These are phyloP conservation scores for Dryadula phaetusa DNA, from an alignment of 2,888 invertebrate species.

Conservation along the genomic window DNA sequence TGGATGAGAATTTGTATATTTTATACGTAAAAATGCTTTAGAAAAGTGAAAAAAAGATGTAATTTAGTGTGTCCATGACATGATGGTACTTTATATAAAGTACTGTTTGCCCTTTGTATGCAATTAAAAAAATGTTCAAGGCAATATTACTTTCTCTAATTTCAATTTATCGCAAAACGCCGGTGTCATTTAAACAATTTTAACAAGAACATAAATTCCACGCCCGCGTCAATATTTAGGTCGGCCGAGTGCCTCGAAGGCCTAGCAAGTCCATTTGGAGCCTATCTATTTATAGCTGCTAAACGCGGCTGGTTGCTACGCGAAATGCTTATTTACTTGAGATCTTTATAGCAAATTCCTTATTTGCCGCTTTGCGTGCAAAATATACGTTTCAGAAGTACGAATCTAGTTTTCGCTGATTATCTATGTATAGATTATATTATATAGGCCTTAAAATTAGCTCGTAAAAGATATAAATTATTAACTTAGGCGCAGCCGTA, in stretches of 20 bases:
- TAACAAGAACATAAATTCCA: slow-evolving; percentile 45
- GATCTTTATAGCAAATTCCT: slow-evolving; percentile 44
- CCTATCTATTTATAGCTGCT: slow-evolving; percentile 50
- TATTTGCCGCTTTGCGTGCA: slow-evolving; percentile 39
- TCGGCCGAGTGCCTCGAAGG: slow-evolving; percentile 54
- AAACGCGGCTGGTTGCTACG: slow-evolving; percentile 39
- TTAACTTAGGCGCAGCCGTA: not conserved
- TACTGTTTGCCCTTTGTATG: not conserved
- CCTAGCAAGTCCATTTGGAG: slow-evolving; percentile 48
- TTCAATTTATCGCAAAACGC: slow-evolving; percentile 43
- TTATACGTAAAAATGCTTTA: too few relatives aligned
- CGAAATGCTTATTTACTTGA: slow-evolving; percentile 47
- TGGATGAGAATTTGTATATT: not conserved
- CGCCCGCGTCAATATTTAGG: slow-evolving; percentile 51
- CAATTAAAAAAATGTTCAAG: not conserved
- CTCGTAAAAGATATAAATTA: slow-evolving; percentile 1
- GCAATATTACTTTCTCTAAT: slow-evolving; percentile 36
- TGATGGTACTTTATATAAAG: not conserved
- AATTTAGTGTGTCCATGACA: not conserved
- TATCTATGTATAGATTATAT: slow-evolving; percentile 21
- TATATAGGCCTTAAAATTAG: slow-evolving; percentile 6
- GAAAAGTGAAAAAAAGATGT: too few relatives aligned
- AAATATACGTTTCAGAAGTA: slow-evolving; percentile 34
- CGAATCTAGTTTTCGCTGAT: slow-evolving; percentile 23
- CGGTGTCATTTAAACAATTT: slow-evolving; percentile 44